A percentile compares a stretch with the other conserved stretches of the same genome.
Evolutionary conservation across 2,888 invertebrate species (phyloP).

Genomic region (Aphidoletes aphidimyza): DNA sequence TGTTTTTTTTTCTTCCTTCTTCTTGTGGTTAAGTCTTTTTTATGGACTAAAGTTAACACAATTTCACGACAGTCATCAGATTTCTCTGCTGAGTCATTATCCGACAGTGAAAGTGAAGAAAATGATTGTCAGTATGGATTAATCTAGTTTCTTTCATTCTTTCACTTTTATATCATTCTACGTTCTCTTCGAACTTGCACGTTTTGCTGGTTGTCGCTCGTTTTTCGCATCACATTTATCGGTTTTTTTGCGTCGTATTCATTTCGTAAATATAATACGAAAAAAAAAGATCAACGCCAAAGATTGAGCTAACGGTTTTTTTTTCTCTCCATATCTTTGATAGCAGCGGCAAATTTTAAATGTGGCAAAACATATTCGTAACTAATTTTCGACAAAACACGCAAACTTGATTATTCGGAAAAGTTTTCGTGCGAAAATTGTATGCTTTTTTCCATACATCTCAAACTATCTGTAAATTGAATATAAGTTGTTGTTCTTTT

Average conservation of each 20-base stretch:
- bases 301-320: neutral
- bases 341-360: neutral
- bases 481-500: neutral
- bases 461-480: conserved; percentile 38
- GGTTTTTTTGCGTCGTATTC: too few relatives aligned
- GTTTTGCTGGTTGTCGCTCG: too few relatives aligned
- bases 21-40: neutral
- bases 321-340: neutral
- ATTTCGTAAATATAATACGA: too few relatives aligned
- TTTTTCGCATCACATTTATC: too few relatives aligned
- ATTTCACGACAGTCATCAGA: conserved; percentile 2
- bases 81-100: conserved; percentile 34
- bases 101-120: conserved; percentile 22
- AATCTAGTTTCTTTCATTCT: neutral
- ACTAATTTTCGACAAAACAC: conserved; percentile 22
- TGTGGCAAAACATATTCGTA: neutral
- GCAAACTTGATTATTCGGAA: conserved; percentile 20
- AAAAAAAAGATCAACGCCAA: neutral
- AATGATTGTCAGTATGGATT: conserved; percentile 14
- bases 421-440: neutral
- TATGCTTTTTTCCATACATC: neutral
- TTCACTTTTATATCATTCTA: too few relatives aligned
- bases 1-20: neutral
- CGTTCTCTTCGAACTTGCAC: too few relatives aligned
- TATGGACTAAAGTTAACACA: neutral